Evolutionary conservation across 2,797 vertebrate species (phyloP), one percentile per base, ranked within the genome.

Genomic region (Melanotaenia pygmaea): DNA sequence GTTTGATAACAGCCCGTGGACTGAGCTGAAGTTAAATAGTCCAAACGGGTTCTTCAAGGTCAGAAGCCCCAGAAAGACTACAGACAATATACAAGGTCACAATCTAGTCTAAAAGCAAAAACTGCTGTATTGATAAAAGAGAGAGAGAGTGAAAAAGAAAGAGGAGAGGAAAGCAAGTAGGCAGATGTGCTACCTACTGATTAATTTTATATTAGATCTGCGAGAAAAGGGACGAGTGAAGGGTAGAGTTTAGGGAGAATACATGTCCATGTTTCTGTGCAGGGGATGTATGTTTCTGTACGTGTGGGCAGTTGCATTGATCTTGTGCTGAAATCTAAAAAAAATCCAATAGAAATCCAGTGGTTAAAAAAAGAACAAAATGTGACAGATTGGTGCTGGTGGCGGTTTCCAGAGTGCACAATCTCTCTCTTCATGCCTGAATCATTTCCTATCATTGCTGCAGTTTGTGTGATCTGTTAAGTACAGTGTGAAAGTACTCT

Each of bases 91-190:
- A 83, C 94, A 96, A 96, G 96, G 96, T 96, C 95, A 94, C 91
- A 93, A 94, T 92, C 91, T 90, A 88, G 92, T 95, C 94, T 95
- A 94, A 96, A 96, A 96, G 95, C 94, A 96, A 96, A 96, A 96
- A 96, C 95, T 96, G 94, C 94, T 96, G 95, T 96, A 96, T 96
- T 96, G 96, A 96, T 95, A 95, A 92, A 89, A 51, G 13, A 81
- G 77, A 74, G 82, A 64, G 32, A 18, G 1, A 7, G 76, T 83
- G n/a, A 81, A 77, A 72, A 81, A 79, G 32, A 18, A 30, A 30
- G 5, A 30, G 1, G 7, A 76, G 84, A 78, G 76, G 74, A 76
- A 63, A 89, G 83, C 91, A 91, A 91, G 86, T 89, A 89, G 75
- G 88, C 90, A 93, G 92, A 93, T 91, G 90, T 93, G 90, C 91